Evolutionary conservation across 2,113 vertebrate genomes (phyloP).

Genomic region (Neotoma lepida): DNA sequence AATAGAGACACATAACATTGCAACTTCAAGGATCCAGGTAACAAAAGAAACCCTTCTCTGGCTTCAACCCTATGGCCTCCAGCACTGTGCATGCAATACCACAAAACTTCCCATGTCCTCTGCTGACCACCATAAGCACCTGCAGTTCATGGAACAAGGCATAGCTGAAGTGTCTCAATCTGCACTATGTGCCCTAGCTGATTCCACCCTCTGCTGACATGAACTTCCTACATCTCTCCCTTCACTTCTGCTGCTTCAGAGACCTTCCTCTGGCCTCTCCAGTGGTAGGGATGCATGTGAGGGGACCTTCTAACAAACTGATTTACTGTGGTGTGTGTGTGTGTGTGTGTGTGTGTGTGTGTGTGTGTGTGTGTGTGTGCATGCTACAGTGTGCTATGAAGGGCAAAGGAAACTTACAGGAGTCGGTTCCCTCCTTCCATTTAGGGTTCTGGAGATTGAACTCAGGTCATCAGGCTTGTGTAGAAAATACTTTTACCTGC

Average conservation of each 20-base stretch:
- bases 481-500: background rate
- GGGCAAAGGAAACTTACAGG: background rate
- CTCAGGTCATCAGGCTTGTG: background rate
- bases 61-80: background rate
- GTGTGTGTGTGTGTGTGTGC: accelerated
- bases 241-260: background rate
- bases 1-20: background rate
- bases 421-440: background rate
- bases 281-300: background rate
- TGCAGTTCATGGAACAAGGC: accelerated
- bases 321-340: background rate
- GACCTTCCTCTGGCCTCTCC: background rate
- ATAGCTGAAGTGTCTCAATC: background rate
- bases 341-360: background rate
- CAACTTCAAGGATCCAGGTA: background rate
- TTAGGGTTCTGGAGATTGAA: background rate
- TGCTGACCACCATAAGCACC: background rate
- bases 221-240: background rate
- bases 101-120: background rate
- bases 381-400: background rate
- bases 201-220: accelerated
- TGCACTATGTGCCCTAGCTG: accelerated
- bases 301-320: background rate
- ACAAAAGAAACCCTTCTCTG: background rate
- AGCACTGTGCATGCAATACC: background rate